These are phyloP conservation scores for Trochalopteron elliotii DNA, from an alignment of 2,113 vertebrate genomes.

Conservation along the genomic window DNA sequence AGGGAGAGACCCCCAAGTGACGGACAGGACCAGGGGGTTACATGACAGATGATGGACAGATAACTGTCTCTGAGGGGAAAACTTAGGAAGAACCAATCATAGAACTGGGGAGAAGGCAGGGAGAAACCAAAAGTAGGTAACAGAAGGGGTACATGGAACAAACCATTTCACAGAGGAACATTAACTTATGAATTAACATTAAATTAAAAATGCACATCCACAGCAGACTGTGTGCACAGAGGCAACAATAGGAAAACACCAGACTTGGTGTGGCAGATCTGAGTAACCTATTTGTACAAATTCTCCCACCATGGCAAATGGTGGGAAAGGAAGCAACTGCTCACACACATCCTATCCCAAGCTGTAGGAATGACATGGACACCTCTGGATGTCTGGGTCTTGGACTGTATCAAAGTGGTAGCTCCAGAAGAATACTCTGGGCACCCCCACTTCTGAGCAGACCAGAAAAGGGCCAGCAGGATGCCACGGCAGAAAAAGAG, in stretches of 20 bases:
- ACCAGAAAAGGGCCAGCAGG: background rate
- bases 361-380: background rate
- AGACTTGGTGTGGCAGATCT: background rate
- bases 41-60: no score
- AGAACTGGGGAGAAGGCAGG: no score
- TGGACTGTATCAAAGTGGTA: background rate
- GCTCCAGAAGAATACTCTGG: no score
- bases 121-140: no score
- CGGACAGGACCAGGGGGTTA: no score
- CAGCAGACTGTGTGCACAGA: background rate
- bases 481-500: rapidly evolving
- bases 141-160: no score
- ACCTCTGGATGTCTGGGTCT: background rate
- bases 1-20: no score
- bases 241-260: rapidly evolving
- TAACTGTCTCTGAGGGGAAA: no score
- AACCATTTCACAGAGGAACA: no score
- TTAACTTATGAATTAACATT: no score
- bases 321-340: background rate
- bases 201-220: no score
- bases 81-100: no score
- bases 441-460: rapidly evolving
- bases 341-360: background rate
- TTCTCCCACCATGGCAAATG: background rate
- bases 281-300: background rate